Evolutionary conservation across 2,113 vertebrate genomes (phyloP), one percentile per base, ranked within the genome.

Genomic region (Marmota monax): DNA sequence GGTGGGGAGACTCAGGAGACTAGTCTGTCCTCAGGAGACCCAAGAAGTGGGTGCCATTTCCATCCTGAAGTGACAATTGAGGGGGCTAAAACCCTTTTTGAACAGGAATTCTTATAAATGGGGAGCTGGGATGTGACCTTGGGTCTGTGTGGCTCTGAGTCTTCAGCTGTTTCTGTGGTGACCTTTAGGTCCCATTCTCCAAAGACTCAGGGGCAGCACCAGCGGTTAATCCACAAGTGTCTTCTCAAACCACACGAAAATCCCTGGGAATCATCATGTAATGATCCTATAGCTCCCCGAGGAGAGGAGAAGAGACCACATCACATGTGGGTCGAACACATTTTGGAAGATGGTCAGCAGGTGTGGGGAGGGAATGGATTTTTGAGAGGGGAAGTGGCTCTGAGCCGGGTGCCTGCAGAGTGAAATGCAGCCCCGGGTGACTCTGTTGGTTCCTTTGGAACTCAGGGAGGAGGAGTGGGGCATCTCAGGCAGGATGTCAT

Each of bases 251-350:
- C 70, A 48, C 48, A 58, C 7, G 7, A 37, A 58, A 29, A 13
- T 56, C 45, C 78, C 76, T 53, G 25, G 9, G 45, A 58, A 18
- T 76, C 72, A 12, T 51, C 53, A 6, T 11, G 4, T 23, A 37
- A 25, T 32, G 39, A 45, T 1, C 39, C 22, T 13, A 1, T 1
- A 12, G 25, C 7, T 22, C 16, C 69, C 29, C 6, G 7, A 3
- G 51, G 32, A 23, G 0, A 5, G 73, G 0, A 6, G 73, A 42
- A 45, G 84, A 53, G 73, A 32, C 23, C 58, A 8, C 42, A 10
- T 17, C 1, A 20, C 48, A 32, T 1, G 42, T 29, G 14, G 10
- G 16, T 10, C 14, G 34, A 58, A 51, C 2, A 11, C 14, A 8
- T 45, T 78, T 70, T 32, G 45, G 65, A 56, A 90, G 76, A 51